A percentile compares a stretch with the other conserved stretches of the same genome.
Conservation (phyloP, 1,140 invertebrate genomes). For the Eriocheir sinensis region DNA sequence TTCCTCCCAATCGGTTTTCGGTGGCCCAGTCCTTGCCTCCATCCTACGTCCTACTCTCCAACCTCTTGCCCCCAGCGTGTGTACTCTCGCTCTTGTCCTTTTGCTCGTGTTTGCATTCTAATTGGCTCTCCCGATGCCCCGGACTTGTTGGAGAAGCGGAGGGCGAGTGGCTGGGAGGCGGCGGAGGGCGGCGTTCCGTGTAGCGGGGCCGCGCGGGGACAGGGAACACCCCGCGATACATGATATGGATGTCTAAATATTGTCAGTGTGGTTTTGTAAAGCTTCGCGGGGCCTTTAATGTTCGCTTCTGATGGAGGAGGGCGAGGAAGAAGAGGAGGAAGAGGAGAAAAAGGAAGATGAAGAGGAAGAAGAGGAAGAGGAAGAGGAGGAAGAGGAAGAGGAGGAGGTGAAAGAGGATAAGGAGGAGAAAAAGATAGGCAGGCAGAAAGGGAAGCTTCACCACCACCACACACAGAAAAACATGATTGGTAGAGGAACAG, state of each 20-base stretch:
- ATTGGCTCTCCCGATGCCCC: slow-evolving; percentile 30
- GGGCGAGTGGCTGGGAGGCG: not conserved
- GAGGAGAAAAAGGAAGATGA: not conserved
- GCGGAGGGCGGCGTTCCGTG: not conserved
- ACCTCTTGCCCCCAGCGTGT: slow-evolving; percentile 40
- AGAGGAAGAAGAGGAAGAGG: not conserved
- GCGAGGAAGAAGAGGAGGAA: not conserved
- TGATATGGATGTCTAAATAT: slow-evolving; percentile 77
- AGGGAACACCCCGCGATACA: slow-evolving; percentile 67
- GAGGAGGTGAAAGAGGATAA: not conserved
- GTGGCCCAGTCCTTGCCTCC: not conserved
- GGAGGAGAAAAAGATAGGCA: too few species aligned
- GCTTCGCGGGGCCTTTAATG: slow-evolving; percentile 69
- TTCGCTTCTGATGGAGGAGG: slow-evolving; percentile 68
- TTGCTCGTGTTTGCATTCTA: slow-evolving; percentile 50
- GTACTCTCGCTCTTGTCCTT: slow-evolving; percentile 45
- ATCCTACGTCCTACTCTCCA: slow-evolving; percentile 43
- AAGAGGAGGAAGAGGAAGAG: not conserved
- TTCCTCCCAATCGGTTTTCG: not conserved
- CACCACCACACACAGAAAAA: too few species aligned
- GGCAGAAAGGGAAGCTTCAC: too few species aligned
- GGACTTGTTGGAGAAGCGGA: not conserved
- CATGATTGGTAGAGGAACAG: too few species aligned
- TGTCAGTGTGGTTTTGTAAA: slow-evolving; percentile 75
- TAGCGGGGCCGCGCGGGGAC: slow-evolving; percentile 46